These are phyloP conservation scores for Macquaria australasica DNA, from an alignment of 2,113 vertebrate genomes.

Conservation along the genomic window DNA sequence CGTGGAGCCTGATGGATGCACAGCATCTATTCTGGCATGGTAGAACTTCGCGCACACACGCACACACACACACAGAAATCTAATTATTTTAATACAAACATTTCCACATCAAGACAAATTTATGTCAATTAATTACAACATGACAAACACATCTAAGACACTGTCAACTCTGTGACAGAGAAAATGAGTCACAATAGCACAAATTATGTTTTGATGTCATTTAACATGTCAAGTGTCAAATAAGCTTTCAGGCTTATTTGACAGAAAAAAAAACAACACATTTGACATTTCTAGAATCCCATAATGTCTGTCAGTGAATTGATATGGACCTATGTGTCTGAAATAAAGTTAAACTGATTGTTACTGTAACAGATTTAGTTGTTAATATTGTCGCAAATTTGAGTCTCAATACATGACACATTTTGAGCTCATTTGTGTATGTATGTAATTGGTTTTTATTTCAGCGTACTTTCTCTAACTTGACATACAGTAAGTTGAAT, in stretches of 20 bases:
- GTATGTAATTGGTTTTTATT: background rate
- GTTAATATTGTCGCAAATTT: background rate
- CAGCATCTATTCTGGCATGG: slow-evolving; percentile 94
- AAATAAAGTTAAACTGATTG: too few species aligned
- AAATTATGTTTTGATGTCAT: background rate
- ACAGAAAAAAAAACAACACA: background rate
- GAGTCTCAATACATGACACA: background rate
- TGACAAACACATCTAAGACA: slow-evolving; percentile 26
- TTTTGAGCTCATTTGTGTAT: background rate
- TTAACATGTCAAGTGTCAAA: background rate
- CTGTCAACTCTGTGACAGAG: background rate
- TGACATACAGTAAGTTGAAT: background rate
- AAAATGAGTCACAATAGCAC: background rate
- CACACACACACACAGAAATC: background rate
- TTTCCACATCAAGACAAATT: background rate
- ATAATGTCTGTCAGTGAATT: background rate
- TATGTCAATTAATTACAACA: background rate
- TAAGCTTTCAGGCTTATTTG: background rate
- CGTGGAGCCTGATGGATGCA: slow-evolving; percentile 96
- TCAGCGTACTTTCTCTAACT: background rate
- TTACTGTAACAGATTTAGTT: background rate
- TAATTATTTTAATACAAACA: slow-evolving; percentile 30
- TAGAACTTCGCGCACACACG: slow-evolving; percentile 88
- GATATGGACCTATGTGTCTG: too few species aligned
- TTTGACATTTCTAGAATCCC: background rate